These are phyloP conservation scores for Zosterops borbonicus DNA, from an alignment of 2,113 vertebrate species.

Conservation along the genomic window DNA sequence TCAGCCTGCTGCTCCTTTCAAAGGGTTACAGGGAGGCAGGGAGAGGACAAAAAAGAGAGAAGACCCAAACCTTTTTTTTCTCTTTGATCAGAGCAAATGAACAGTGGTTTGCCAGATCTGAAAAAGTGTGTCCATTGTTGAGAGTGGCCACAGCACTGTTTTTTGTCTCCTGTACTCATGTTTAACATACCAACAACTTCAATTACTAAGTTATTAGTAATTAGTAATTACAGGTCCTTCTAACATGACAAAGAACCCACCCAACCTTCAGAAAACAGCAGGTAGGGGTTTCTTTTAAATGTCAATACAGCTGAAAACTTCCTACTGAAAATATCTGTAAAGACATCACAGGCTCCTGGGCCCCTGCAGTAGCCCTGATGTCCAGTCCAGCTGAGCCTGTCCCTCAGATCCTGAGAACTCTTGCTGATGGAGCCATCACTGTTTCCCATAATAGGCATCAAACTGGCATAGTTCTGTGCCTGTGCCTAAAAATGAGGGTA, in stretches of 20 bases:
- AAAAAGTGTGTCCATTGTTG: neutral
- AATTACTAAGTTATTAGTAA: neutral
- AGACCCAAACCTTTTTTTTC: neutral
- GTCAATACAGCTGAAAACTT: neutral
- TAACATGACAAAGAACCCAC: neutral
- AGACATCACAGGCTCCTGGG: neutral
- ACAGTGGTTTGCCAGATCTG: neutral
- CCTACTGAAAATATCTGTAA: neutral
- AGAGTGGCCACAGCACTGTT: fast-evolving
- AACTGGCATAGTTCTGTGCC: neutral
- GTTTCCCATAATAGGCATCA: neutral
- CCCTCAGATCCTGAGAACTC: neutral
- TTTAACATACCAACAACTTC: neutral
- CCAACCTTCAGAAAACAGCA: neutral
- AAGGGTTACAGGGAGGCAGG: fast-evolving
- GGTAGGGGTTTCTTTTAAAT: neutral
- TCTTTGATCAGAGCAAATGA: neutral
- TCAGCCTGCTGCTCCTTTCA: neutral
- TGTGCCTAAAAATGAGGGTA: neutral
- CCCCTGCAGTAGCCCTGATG: neutral
- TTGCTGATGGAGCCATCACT: neutral
- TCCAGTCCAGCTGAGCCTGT: neutral
- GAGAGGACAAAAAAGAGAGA: neutral
- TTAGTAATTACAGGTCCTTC: neutral
- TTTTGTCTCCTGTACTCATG: neutral